A percentile compares a stretch with the other conserved stretches of the same genome.
phyloP scores from a whole-genome alignment of 2,888 invertebrate genomes.

The Cabera pusaria region DNA sequence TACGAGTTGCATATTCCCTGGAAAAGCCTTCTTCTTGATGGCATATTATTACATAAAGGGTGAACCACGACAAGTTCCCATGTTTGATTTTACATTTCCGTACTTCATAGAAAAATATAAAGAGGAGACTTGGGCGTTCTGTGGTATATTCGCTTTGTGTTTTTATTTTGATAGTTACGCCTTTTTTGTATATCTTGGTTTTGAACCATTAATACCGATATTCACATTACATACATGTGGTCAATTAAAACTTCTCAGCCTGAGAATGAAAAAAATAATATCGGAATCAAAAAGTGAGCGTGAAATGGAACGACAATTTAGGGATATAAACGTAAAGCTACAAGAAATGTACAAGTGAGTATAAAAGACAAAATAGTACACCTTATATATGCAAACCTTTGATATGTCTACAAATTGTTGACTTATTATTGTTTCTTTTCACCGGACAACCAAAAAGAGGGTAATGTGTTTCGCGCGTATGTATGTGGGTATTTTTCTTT shows the following conservation, averaged over 20 bases:
- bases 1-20: slow-evolving; percentile 48
- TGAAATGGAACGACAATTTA: slow-evolving; percentile 45
- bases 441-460: too few relatives aligned
- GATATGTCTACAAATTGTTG: too few relatives aligned
- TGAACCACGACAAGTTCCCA: slow-evolving; percentile 44
- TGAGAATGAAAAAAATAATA: slow-evolving; percentile 46
- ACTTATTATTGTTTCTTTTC: too few relatives aligned
- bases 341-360: slow-evolving; percentile 54
- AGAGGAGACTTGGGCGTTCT: slow-evolving; percentile 34
- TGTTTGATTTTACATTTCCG: slow-evolving; percentile 56
- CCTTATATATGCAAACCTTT: too few relatives aligned
- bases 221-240: slow-evolving; percentile 62
- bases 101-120: slow-evolving; percentile 45
- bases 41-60: slow-evolving; percentile 40
- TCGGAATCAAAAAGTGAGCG: slow-evolving; percentile 28
- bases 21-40: slow-evolving; percentile 52
- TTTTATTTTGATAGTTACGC: slow-evolving; percentile 47
- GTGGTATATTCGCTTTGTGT: slow-evolving; percentile 34
- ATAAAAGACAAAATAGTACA: too few relatives aligned
- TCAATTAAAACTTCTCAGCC: slow-evolving; percentile 54
- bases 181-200: slow-evolving; percentile 48
- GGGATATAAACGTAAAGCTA: slow-evolving; percentile 48
- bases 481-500: too few relatives aligned
- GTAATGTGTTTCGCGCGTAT: too few relatives aligned
- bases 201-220: slow-evolving; percentile 66